phyloP scores from a whole-genome alignment of 2,113 vertebrate species.

The Ascaphus truei region DNA sequence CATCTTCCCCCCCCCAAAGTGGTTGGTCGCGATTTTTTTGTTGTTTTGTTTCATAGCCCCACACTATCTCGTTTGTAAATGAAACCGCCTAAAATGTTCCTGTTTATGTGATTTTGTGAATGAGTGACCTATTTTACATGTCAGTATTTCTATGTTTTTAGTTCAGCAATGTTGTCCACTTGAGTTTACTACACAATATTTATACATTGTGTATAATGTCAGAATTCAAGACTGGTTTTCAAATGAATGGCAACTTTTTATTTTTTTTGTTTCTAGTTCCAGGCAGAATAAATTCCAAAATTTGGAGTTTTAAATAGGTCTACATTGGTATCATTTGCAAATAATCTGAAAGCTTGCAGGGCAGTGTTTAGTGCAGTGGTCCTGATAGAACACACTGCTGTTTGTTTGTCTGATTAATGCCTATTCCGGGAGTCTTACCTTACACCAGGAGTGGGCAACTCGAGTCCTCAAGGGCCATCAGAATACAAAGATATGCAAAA shows the following conservation, averaged over 20 bases:
- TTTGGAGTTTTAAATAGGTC: conserved; percentile 43
- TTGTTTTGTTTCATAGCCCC: not conserved
- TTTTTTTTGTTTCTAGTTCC: conserved; percentile 61
- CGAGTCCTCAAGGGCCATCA: no score
- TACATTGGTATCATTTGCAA: not conserved
- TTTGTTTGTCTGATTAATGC: no score
- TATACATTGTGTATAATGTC: conserved; percentile 68
- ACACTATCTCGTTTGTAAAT: not conserved
- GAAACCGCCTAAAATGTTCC: conserved; percentile 65
- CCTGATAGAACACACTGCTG: no score
- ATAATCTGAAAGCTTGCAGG: not conserved
- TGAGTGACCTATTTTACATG: conserved; percentile 66
- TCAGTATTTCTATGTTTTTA: conserved; percentile 66
- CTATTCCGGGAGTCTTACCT: no score
- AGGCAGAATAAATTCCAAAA: conserved; percentile 61
- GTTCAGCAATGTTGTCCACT: conserved; percentile 61
- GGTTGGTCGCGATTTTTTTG: not conserved
- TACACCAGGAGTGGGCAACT: no score
- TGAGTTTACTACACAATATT: conserved; percentile 65
- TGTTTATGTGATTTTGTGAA: conserved; percentile 67
- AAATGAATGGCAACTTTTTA: conserved; percentile 60
- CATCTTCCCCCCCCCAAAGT: conserved; percentile 42
- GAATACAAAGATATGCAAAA: no score
- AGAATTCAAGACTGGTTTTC: conserved; percentile 55
- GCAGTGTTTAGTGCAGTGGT: no score